Evolutionary conservation across 2,888 invertebrate genomes (phyloP).

Genomic region (Pyrrhosoma nymphula): DNA sequence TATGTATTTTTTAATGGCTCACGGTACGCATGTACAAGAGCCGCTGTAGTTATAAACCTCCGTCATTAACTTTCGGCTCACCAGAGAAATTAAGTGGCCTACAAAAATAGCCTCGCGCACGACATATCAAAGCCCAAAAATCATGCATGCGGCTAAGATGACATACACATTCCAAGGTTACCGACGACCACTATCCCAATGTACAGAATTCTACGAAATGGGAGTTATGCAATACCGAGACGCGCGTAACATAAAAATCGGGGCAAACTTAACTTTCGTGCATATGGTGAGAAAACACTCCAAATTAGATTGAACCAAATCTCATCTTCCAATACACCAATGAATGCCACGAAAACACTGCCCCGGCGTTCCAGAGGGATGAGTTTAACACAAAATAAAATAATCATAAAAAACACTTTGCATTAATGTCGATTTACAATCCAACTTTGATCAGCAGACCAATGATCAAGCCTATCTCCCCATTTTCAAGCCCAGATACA

Average conservation of each 20-base stretch:
- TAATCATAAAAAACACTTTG: too few species aligned
- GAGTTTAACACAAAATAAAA: neutral
- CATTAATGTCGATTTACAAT: too few species aligned
- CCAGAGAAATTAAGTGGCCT: neutral
- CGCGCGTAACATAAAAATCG: neutral
- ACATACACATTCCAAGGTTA: too few species aligned
- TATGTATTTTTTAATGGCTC: neutral
- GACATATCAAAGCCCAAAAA: neutral
- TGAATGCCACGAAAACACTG: neutral
- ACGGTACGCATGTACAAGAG: neutral
- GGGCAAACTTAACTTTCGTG: neutral
- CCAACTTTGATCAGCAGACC: neutral
- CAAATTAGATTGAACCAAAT: too few species aligned
- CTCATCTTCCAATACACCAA: too few species aligned
- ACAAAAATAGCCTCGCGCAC: neutral
- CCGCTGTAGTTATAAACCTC: neutral
- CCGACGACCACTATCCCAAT: neutral
- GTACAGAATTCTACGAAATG: too few species aligned
- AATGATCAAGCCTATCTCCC: neutral
- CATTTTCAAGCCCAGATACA: neutral
- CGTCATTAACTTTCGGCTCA: neutral
- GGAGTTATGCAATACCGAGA: neutral
- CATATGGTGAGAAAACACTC: too few species aligned
- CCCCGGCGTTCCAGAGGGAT: neutral
- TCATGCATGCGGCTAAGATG: neutral